Base-by-base conservation (phyloP, 2,888 invertebrate species). In the Brachyptera risi region DNA sequence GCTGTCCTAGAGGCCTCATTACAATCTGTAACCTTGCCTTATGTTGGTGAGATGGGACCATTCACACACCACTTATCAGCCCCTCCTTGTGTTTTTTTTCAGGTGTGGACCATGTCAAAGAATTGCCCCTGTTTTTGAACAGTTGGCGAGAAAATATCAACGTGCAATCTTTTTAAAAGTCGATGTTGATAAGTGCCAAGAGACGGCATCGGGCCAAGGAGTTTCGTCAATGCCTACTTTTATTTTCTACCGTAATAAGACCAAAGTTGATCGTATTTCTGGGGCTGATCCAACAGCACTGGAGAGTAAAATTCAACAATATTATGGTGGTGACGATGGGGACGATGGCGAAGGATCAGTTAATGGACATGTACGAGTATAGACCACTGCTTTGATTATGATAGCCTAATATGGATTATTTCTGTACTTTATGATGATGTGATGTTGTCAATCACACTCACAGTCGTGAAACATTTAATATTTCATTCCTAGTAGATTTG, bases 151-250 rank as follows among this genome's bases (percentile, higher is more conserved):
- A 7, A 92, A 92, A 75, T 98, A 92, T 75, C 86, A 91, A 0
- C 85, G 87, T 68, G 96, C 93, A 13, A 83, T 93, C 15, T 99
- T 98, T 72, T 76, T 96, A 15, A 95, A 96, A 78, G 92, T 99
- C 7, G 96, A 96, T 75, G 96, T 98, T 17, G 97, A 98, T 72
- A 86, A 88, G 75, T 96, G 93, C 70, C 87, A 87, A 68, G 95
- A 92, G 68, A 91, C 92, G 9, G 95, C 97, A 1, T 83, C 87
- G 24, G 80, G 83, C 13, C 91, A 97, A 73, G 92, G 92, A 59
- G 91, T 99, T 40, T 88, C 88, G 60, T 94, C 96, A 0, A 97
- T 99, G 96, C 99, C 99, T 23, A 99, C 99, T 0, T 99, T 99
- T 73, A 86, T 96, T 68, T 94, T 98, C 73, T 97, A 92, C 74